Conservation (phyloP, 1,140 invertebrate species). For the Nephila pilipes region DNA sequence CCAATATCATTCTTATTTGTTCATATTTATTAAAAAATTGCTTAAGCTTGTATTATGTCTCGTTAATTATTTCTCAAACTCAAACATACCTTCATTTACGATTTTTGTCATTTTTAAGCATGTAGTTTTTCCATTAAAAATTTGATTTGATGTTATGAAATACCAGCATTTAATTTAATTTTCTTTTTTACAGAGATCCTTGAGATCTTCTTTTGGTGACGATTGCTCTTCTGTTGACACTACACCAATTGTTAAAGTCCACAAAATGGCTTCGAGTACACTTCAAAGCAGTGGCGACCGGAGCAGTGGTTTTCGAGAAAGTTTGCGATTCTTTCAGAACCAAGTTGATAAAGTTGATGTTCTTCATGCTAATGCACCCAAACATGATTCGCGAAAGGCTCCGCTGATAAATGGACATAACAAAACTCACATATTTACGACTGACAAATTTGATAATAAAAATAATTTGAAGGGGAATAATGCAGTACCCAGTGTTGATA, state of each 20-base stretch:
- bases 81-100: no score
- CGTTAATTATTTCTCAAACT: no score
- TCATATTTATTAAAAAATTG: no score
- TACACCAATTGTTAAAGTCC: neutral
- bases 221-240: conserved; percentile 25
- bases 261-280: conserved; percentile 57
- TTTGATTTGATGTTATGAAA: no score
- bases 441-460: neutral
- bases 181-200: conserved; percentile 57
- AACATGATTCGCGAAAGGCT: neutral
- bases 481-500: conserved; percentile 63
- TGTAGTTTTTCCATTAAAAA: no score
- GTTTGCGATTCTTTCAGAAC: conserved; percentile 67
- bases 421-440: neutral
- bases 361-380: neutral
- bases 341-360: conserved; percentile 58
- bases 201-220: conserved; percentile 65
- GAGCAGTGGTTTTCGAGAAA: conserved; percentile 59
- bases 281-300: conserved; percentile 25
- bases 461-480: neutral
- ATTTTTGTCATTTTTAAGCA: no score
- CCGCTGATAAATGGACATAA: neutral
- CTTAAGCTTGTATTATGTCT: no score
- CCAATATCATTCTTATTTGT: no score
- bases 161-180: neutral